Evolutionary conservation across 1,140 invertebrate genomes (phyloP).

Genomic region (Charaxes varanes): DNA sequence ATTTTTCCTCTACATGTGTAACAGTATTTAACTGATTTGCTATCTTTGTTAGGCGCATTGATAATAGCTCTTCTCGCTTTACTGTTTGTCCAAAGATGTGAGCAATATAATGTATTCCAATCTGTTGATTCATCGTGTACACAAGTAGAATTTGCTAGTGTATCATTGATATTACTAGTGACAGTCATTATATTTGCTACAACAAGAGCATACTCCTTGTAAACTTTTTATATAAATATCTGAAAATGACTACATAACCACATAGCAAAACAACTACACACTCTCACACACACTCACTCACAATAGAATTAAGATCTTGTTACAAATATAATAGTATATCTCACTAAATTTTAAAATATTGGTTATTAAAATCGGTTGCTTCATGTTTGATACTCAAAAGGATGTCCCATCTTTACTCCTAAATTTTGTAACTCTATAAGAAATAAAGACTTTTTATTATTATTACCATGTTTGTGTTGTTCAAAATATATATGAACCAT

Average conservation of each 20-base stretch:
- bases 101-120: constrained; percentile 24
- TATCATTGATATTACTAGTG: constrained; percentile 11
- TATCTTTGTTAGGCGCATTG: constrained; percentile 32
- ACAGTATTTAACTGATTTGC: constrained; percentile 46
- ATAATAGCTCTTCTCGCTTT: constrained; percentile 41
- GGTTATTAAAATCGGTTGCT: too few relatives aligned
- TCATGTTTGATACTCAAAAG: too few relatives aligned
- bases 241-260: constrained; percentile 4
- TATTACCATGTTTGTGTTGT: too few relatives aligned
- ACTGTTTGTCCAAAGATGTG: constrained; percentile 54
- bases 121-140: constrained; percentile 13
- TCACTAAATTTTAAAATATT: too few relatives aligned
- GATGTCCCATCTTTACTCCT: too few relatives aligned
- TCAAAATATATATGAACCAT: too few relatives aligned
- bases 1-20: constrained; percentile 61
- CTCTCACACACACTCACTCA: too few relatives aligned
- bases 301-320: too few relatives aligned
- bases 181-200: constrained; percentile 15
- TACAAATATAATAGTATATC: too few relatives aligned
- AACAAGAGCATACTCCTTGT: constrained; percentile 6
- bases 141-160: constrained; percentile 6
- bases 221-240: constrained; percentile 2
- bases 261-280: too few relatives aligned
- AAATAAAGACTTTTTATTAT: too few relatives aligned
- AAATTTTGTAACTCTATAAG: too few relatives aligned